phyloP scores from a whole-genome alignment of 37 sponge, comb jelly and placozoan genomes.

The Bolinopsis microptera region DNA sequence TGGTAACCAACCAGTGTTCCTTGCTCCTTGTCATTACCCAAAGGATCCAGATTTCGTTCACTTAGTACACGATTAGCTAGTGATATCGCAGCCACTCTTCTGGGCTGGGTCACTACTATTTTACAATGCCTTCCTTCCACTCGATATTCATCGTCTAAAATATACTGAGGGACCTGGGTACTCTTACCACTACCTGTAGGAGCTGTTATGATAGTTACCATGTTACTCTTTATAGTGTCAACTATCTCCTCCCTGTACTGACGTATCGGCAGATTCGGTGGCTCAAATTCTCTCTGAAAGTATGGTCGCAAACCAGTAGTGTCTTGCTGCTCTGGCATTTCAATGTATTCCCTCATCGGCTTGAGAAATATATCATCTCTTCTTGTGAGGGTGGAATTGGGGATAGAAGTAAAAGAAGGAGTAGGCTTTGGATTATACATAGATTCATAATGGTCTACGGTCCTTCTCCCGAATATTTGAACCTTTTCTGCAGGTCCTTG shows the following conservation, averaged over 20 bases:
- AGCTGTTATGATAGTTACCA: constrained; percentile 84
- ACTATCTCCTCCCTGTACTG: constrained; percentile 71
- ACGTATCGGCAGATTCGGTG: constrained; percentile 73
- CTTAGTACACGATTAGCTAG: constrained; percentile 80
- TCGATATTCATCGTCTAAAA: constrained; percentile 76
- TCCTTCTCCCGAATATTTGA: not conserved
- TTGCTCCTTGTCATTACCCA: not conserved
- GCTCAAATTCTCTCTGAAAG: not conserved
- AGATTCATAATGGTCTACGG: not conserved
- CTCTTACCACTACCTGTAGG: constrained; percentile 73
- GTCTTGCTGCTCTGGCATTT: constrained; percentile 42
- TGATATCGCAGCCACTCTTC: constrained; percentile 92
- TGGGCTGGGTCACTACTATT: constrained; percentile 93
- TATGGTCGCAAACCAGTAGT: not conserved
- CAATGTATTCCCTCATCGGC: not conserved
- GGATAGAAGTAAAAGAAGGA: not conserved
- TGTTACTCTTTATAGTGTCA: constrained; percentile 74
- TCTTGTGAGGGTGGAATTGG: not conserved
- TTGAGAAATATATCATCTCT: constrained; percentile 23
- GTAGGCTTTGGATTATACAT: not conserved
- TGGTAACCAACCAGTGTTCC: constrained; percentile 95
- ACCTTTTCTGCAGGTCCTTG: not conserved
- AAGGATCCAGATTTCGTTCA: constrained; percentile 72
- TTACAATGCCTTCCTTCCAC: constrained; percentile 77
- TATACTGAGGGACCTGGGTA: constrained; percentile 78